Conservation (phyloP, 30 jellyfish, hydroid and myxozoan species). For the Aurelia aurita region DNA sequence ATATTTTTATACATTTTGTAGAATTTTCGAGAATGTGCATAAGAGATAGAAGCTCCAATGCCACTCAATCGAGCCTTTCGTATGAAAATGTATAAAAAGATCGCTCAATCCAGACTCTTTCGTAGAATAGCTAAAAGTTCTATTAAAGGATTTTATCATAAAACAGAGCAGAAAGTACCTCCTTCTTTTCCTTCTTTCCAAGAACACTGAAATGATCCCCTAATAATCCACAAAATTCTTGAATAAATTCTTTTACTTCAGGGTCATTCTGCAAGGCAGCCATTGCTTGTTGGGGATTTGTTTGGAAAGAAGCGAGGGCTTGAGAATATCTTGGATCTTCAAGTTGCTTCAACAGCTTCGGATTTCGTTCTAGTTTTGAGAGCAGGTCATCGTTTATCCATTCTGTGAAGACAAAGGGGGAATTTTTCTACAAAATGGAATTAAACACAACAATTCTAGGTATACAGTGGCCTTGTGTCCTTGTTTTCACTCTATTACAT, state of each 20-base stretch:
- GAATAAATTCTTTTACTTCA: constrained; percentile 67
- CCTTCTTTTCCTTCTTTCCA: constrained; percentile 54
- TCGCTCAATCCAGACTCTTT: too few relatives aligned
- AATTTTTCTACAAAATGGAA: too few relatives aligned
- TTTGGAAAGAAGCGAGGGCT: constrained; percentile 72
- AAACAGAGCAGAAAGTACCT: background rate
- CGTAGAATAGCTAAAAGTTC: too few relatives aligned
- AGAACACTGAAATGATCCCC: constrained; percentile 76
- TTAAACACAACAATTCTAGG: too few relatives aligned
- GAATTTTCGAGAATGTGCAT: too few relatives aligned
- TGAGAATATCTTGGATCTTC: constrained; percentile 68
- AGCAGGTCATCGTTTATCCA: constrained; percentile 84
- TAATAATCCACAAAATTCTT: constrained; percentile 68
- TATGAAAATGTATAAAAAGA: too few relatives aligned
- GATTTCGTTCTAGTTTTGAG: constrained; percentile 57
- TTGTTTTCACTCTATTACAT: too few relatives aligned
- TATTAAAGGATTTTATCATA: too few relatives aligned
- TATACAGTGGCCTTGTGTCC: too few relatives aligned
- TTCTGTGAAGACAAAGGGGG: background rate
- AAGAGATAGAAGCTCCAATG: too few relatives aligned
- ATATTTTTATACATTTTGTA: too few relatives aligned
- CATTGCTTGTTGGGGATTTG: constrained; percentile 74
- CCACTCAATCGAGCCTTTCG: too few relatives aligned
- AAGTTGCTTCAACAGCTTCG: constrained; percentile 73
- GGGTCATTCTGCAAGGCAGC: constrained; percentile 62